Evolutionary conservation across 2,113 vertebrate genomes (phyloP), one percentile per base, ranked within the genome.

Genomic region (Recurvirostra avosetta): DNA sequence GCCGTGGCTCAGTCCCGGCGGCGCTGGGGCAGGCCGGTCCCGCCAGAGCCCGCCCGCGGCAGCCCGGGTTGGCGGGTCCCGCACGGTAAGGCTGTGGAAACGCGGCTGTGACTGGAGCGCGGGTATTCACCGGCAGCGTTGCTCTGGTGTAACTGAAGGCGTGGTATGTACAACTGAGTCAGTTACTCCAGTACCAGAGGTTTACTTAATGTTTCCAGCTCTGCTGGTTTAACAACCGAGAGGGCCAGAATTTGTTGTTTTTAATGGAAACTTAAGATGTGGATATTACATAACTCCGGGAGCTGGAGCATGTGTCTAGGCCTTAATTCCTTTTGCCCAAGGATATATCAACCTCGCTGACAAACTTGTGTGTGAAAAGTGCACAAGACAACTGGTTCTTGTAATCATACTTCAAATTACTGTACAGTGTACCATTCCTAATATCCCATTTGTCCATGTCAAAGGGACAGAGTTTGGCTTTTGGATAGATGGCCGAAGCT

Each of bases 221-320:
- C 90, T 21, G 87, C 93, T 86, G 90, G 92, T 96, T 96, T 93
- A 76, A 85, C 92, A 90, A 65, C 71, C 11, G 47, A 70, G 55
- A 71, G 16, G 14, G 59, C 38, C 43, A 11, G 53, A 67, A 32
- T 62, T 49, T 36, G 74, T 94, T 95, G 71, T 25, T 86, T 82
- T 96, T 62, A 67, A 62, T 53, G 76, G 71, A 88, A 92, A 53
- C 17, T 77, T 22, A 7, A 7, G 53, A 5, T 68, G 65, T 25
- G 68, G 53, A 2, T 66, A 14, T 96, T 94, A 72, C 91, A 50
- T 96, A 93, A 94, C 53, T 26, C 20, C 0, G 3, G 88, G 78
- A 91, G 82, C 78, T 25, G 75, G 32, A 75, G 71, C 41, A 20
- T 27, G 59, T 56, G 94, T 63, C 62, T 43, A 40, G 93, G 77